Percentiles rank a stretch among this genome's conserved stretches.
These are phyloP conservation scores for Orthosia incerta DNA, from an alignment of 2,888 invertebrate genomes.

Conservation along the genomic window DNA sequence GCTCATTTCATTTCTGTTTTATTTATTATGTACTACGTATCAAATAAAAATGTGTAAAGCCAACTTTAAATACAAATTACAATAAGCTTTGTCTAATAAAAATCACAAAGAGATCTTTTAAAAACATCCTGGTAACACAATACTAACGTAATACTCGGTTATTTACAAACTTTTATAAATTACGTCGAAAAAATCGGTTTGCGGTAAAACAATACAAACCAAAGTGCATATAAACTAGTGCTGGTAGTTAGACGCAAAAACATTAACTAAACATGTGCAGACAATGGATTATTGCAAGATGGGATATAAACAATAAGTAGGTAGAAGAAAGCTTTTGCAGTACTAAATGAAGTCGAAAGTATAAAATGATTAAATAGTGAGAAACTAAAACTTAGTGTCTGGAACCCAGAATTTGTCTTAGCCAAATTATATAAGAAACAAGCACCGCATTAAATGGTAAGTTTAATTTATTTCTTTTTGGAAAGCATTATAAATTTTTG, in stretches of 20 bases:
- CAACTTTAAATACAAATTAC: neutral
- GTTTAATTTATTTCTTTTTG: too few relatives aligned
- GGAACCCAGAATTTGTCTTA: too few relatives aligned
- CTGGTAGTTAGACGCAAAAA: constrained; percentile 66
- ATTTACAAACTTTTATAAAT: constrained; percentile 47
- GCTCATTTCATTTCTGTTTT: too few relatives aligned
- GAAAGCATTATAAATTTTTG: neutral
- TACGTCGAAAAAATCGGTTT: constrained; percentile 55
- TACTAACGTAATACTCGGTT: constrained; percentile 34
- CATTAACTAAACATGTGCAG: constrained; percentile 67
- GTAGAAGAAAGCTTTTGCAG: constrained; percentile 58
- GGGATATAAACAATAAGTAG: constrained; percentile 59
- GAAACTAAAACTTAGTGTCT: neutral
- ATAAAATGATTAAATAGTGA: neutral
- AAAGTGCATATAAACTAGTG: constrained; percentile 61
- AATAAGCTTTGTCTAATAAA: neutral
- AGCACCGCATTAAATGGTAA: too few relatives aligned
- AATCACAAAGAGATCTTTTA: constrained; percentile 33
- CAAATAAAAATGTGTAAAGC: neutral
- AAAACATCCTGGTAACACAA: constrained; percentile 42
- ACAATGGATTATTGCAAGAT: constrained; percentile 77
- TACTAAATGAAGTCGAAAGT: constrained; percentile 48
- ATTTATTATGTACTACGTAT: neutral
- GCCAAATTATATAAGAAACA: too few relatives aligned
- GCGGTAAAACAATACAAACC: constrained; percentile 62